phyloP scores from a whole-genome alignment of 2,797 vertebrate species.

The Rhyacichthys aspro region DNA sequence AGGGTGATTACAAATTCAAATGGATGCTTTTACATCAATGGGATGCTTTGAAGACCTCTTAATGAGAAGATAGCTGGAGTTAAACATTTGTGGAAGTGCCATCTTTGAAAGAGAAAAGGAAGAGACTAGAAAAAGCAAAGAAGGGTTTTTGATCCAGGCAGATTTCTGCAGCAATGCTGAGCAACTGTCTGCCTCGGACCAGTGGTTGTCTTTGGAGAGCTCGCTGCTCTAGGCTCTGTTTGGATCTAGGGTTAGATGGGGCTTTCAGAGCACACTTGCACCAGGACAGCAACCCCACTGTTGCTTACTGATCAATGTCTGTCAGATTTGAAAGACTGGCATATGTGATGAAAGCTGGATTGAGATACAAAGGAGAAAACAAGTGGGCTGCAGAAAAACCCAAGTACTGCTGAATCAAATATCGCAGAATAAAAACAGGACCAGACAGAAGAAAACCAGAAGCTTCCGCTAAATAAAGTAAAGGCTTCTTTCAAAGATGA shows the following conservation, averaged over 20 bases:
- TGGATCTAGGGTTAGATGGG: conserved; percentile 48
- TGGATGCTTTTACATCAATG: conserved; percentile 91
- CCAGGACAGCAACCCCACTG: conserved; percentile 56
- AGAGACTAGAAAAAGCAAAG: conserved; percentile 26
- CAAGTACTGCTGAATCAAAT: conserved; percentile 32
- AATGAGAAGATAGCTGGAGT: conserved; percentile 89
- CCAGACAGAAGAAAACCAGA: conserved; percentile 7
- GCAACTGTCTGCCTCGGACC: conserved; percentile 53
- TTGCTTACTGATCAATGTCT: conserved; percentile 52
- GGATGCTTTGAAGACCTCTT: conserved; percentile 87
- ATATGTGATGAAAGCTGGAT: conserved; percentile 52
- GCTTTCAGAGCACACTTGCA: conserved; percentile 74
- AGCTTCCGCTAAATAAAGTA: conserved; percentile 22
- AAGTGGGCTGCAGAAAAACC: conserved; percentile 25
- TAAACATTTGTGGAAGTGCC: conserved; percentile 77
- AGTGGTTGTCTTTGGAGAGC: conserved; percentile 51
- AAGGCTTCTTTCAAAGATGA: conserved; percentile 31
- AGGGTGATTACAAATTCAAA: conserved; percentile 92
- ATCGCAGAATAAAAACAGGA: conserved; percentile 14
- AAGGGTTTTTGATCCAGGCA: conserved; percentile 81
- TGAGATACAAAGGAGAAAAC: conserved; percentile 43
- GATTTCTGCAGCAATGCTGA: conserved; percentile 82
- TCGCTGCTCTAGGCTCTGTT: conserved; percentile 54
- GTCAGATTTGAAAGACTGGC: conserved; percentile 56
- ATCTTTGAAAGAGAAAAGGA: conserved; percentile 58